Conservation (phyloP, 2,797 vertebrate genomes). For the Microcaecilia unicolor region DNA sequence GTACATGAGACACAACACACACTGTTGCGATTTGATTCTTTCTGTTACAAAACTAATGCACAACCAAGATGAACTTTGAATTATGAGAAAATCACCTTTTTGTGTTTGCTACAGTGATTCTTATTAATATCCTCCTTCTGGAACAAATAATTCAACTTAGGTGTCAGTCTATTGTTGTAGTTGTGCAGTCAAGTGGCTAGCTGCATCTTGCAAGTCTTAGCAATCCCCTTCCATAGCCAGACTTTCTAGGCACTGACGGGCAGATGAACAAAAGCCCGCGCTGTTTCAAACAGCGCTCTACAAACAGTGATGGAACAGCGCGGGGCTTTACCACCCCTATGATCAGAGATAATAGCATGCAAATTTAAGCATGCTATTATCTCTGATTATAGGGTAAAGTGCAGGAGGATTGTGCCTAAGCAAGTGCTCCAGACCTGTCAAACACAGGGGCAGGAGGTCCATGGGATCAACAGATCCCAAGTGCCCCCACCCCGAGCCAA, state of each 20-base stretch:
- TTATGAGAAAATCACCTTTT: neutral
- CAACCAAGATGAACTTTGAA: neutral
- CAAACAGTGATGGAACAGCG: too few species aligned
- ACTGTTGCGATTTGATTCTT: neutral
- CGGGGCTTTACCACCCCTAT: too few species aligned
- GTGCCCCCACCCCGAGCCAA: too few species aligned
- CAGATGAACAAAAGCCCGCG: too few species aligned
- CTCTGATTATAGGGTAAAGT: too few species aligned
- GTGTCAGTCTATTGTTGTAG: constrained; percentile 20
- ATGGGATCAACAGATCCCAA: too few species aligned
- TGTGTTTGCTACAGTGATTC: constrained; percentile 3
- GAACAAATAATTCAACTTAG: constrained; percentile 1
- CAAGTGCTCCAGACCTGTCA: too few species aligned
- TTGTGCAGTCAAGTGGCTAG: constrained; percentile 12
- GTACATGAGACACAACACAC: neutral
- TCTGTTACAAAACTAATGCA: constrained; percentile 3
- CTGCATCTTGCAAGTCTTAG: neutral
- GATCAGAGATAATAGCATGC: too few species aligned
- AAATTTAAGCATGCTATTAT: too few species aligned
- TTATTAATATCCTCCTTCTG: neutral
- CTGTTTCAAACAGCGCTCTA: too few species aligned
- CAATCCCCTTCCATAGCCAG: constrained; percentile 1
- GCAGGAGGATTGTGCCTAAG: too few species aligned
- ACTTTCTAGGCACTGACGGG: constrained; percentile 7
- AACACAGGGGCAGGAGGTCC: too few species aligned